These are phyloP conservation scores for Amiota communis DNA, from an alignment of 2,888 invertebrate genomes.

Conservation along the genomic window DNA sequence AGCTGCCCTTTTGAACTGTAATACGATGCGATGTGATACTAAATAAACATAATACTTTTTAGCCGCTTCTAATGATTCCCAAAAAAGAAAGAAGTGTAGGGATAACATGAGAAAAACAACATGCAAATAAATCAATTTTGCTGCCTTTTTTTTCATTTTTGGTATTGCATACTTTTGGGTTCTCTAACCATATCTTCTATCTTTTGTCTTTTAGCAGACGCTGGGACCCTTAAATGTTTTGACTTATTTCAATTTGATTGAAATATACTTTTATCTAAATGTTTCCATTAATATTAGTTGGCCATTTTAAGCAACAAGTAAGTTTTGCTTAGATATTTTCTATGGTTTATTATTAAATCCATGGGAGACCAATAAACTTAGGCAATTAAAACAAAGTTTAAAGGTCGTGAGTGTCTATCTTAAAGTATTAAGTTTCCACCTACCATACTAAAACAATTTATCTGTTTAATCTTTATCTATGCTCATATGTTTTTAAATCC, in stretches of 20 bases:
- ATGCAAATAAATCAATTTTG: slow-evolving; percentile 1
- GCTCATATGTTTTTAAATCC: too few relatives aligned
- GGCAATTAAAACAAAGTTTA: too few relatives aligned
- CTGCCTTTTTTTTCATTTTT: not conserved
- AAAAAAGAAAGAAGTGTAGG: too few relatives aligned
- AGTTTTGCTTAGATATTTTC: too few relatives aligned
- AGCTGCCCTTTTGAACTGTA: slow-evolving; percentile 50
- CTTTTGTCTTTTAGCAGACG: not conserved
- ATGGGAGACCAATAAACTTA: too few relatives aligned
- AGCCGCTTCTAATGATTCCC: slow-evolving; percentile 1
- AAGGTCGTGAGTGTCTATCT: too few relatives aligned
- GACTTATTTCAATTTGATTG: not conserved
- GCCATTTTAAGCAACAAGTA: too few relatives aligned
- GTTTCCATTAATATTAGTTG: slow-evolving; percentile 9
- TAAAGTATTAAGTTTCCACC: too few relatives aligned
- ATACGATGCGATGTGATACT: slow-evolving; percentile 3
- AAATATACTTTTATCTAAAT: slow-evolving; percentile 3
- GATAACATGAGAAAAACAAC: not conserved
- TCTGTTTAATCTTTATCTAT: too few relatives aligned
- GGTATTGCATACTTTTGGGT: not conserved
- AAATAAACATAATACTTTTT: slow-evolving; percentile 19
- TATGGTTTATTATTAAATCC: too few relatives aligned
- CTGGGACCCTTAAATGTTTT: not conserved
- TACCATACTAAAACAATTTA: too few relatives aligned
- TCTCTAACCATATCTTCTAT: not conserved